phyloP scores from a whole-genome alignment of 30 jellyfish, hydroid and myxozoan species.

The Calvadosia cruxmelitensis region DNA sequence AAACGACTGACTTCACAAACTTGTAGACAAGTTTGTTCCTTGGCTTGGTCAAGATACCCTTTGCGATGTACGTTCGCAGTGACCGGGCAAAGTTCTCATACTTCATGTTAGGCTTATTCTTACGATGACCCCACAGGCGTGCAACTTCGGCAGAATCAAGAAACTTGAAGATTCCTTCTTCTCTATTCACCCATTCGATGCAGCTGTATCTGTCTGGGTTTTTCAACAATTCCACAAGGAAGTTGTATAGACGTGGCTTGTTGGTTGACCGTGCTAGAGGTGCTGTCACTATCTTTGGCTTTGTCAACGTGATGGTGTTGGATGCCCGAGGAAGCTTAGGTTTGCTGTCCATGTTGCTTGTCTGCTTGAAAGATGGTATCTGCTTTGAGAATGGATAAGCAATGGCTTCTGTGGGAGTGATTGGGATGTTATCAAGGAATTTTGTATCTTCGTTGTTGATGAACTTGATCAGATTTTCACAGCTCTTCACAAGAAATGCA shows the following conservation, averaged over 20 bases:
- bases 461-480: background rate
- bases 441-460: background rate
- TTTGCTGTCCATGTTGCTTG: background rate
- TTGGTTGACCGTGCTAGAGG: constrained; percentile 4
- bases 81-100: constrained; percentile 91
- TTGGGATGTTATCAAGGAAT: background rate
- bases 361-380: background rate
- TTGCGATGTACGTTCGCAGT: constrained; percentile 79
- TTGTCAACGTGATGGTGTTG: background rate
- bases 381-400: background rate
- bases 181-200: constrained; percentile 74
- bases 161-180: constrained; percentile 65
- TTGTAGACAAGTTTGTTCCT: constrained; percentile 80
- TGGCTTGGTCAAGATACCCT: constrained; percentile 70
- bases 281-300: background rate
- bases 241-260: constrained; percentile 62
- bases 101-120: constrained; percentile 82
- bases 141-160: constrained; percentile 73
- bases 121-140: constrained; percentile 83
- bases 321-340: background rate
- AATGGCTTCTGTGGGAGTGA: too few species aligned
- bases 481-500: background rate
- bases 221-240: constrained; percentile 41
- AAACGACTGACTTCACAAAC: constrained; percentile 27
- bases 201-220: constrained; percentile 47